Evolutionary conservation across 2,113 vertebrate genomes (phyloP), one percentile per base, ranked within the genome.

Genomic region (Zapornia atra): DNA sequence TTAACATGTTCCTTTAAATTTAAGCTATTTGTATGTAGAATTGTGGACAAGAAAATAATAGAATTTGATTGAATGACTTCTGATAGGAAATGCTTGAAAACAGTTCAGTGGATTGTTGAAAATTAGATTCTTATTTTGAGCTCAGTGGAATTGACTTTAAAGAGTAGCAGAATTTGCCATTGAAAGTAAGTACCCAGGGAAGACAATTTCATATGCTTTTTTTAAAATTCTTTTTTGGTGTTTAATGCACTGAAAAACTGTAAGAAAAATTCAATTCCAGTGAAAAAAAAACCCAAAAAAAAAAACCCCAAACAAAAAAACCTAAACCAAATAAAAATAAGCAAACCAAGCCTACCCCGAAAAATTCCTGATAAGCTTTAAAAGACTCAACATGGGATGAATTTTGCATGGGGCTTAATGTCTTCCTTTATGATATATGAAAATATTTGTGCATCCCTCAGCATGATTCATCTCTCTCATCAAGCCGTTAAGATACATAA

Each of bases 1-100:
- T 93, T 91, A 93, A 79, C 75, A 92, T 15, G 16, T 94, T 97
- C 79, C 82, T 96, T 96, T 90, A 86, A 93, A 86, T n/a, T 75
- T 91, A 96, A 94, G 77, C 48, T 70, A 95, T 95, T 97, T 92
- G 89, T 48, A 59, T 54, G 20, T 7, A 78, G 48, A 92, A 91
- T 28, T 56, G 33, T 53, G 33, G 9, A 79, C 48, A 78, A 64
- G 20, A 54, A 92, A 82, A 76, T 63, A 82, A 70, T 11, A 57
- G 24, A 33, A 88, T 88, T 90, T 83, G 21, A 70, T 84, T 81
- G 80, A 69, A 53, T 31, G 44, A 48, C 17, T 88, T 54, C 26
- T 78, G 36, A 78, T 60, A 83, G 9, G 68, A 86, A 88, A 83
- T 79, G 11, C 33, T 64, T 82, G 12, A 80, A 72, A 90, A 51